phyloP scores from a whole-genome alignment of 2,888 invertebrate species.

The Parnassius smintheus region DNA sequence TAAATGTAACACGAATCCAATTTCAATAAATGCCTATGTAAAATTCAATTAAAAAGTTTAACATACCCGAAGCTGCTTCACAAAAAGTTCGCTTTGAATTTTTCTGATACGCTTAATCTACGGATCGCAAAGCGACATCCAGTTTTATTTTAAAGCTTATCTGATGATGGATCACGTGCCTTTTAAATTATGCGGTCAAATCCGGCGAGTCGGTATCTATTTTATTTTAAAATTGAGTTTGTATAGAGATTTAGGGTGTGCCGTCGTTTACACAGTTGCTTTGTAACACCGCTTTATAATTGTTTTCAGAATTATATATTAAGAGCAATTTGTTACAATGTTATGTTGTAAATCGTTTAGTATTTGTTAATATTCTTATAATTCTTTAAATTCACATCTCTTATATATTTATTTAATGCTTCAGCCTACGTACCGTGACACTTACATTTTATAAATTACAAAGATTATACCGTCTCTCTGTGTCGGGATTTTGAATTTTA shows the following conservation, averaged over 20 bases:
- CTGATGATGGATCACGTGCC: slow-evolving; percentile 28
- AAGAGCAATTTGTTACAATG: too few relatives aligned
- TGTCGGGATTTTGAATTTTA: too few relatives aligned
- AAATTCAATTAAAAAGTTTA: slow-evolving; percentile 27
- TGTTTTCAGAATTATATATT: background rate
- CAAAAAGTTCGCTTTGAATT: slow-evolving; percentile 15
- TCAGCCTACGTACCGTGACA: too few relatives aligned
- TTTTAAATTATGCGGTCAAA: slow-evolving; percentile 21
- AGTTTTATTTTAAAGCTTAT: slow-evolving; percentile 27
- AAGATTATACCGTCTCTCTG: too few relatives aligned
- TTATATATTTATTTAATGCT: too few relatives aligned
- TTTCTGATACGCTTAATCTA: slow-evolving; percentile 26
- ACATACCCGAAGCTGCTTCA: slow-evolving; percentile 6
- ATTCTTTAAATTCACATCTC: too few relatives aligned
- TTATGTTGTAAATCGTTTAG: background rate
- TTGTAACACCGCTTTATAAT: slow-evolving; percentile 18
- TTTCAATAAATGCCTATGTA: slow-evolving; percentile 7
- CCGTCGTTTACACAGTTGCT: slow-evolving; percentile 4
- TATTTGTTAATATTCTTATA: slow-evolving; percentile 7
- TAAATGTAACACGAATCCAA: background rate
- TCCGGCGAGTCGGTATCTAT: slow-evolving; percentile 18
- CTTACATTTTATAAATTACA: too few relatives aligned
- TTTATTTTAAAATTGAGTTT: slow-evolving; percentile 22
- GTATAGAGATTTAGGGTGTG: slow-evolving; percentile 2
- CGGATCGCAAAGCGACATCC: slow-evolving; percentile 24